Conservation (phyloP, 2,888 invertebrate genomes). For the Schrankia costaestrigalis region DNA sequence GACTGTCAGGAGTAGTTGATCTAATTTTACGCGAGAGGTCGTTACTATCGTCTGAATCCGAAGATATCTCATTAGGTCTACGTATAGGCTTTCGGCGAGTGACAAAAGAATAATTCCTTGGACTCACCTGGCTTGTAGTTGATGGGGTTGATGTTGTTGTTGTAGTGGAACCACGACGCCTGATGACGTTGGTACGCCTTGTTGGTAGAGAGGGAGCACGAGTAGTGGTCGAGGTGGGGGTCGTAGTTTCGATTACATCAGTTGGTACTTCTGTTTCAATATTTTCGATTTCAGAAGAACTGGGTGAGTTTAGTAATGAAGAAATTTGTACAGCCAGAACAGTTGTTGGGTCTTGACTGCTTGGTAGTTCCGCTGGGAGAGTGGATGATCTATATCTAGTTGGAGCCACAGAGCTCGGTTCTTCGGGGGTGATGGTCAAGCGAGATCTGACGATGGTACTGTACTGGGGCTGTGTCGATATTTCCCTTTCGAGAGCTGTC, state of each 20-base stretch:
- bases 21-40: constrained; percentile 61
- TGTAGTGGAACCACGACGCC: constrained; percentile 54
- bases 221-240: constrained; percentile 42
- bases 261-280: constrained; percentile 48
- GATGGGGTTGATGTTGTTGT: constrained; percentile 45
- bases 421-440: constrained; percentile 53
- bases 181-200: constrained; percentile 41
- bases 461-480: constrained; percentile 69
- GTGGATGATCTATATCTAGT: constrained; percentile 50
- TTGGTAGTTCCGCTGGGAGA: constrained; percentile 39
- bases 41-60: constrained; percentile 53
- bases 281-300: constrained; percentile 40
- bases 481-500: constrained; percentile 65
- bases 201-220: constrained; percentile 29
- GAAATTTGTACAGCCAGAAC: constrained; percentile 71
- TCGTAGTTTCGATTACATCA: constrained; percentile 42
- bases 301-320: constrained; percentile 63
- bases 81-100: constrained; percentile 64
- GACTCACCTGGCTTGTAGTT: constrained; percentile 77
- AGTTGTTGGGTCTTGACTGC: constrained; percentile 63
- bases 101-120: constrained; percentile 73
- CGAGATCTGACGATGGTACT: constrained; percentile 62
- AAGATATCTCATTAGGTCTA: constrained; percentile 64
- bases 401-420: constrained; percentile 49
- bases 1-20: constrained; percentile 74